Conservation (phyloP, 1,140 invertebrate species). For the Pachyrhynchus sulphureomaculatus region DNA sequence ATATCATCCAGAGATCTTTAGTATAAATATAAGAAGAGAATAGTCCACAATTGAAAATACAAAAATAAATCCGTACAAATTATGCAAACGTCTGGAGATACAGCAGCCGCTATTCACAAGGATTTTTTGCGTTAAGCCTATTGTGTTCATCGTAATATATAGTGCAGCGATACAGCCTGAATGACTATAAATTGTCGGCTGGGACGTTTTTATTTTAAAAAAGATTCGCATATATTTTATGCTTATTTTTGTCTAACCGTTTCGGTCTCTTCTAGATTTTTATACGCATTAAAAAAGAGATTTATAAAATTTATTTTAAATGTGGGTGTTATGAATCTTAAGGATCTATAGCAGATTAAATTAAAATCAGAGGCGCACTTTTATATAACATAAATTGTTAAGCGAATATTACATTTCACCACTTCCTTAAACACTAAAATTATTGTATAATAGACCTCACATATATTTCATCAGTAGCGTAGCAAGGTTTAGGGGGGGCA, state of each 20-base stretch:
- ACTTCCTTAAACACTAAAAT: too few species aligned
- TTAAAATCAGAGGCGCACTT: too few species aligned
- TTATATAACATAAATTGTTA: too few species aligned
- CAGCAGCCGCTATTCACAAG: slow-evolving; percentile 31
- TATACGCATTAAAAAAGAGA: background rate
- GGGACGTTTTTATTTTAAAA: slow-evolving; percentile 33
- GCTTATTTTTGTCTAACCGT: slow-evolving; percentile 32
- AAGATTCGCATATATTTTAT: slow-evolving; percentile 36
- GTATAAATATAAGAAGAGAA: background rate
- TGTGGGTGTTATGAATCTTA: slow-evolving; percentile 3
- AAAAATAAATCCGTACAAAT: slow-evolving; percentile 33
- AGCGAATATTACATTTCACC: too few species aligned
- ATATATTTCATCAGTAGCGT: too few species aligned
- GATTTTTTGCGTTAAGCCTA: slow-evolving; percentile 32
- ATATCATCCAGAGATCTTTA: background rate
- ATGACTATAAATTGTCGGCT: slow-evolving; percentile 32
- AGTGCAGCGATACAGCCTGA: slow-evolving; percentile 24
- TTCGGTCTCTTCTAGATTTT: slow-evolving; percentile 10
- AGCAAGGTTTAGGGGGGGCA: too few species aligned
- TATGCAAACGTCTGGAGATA: slow-evolving; percentile 33
- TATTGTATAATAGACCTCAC: too few species aligned
- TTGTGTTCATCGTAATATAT: slow-evolving; percentile 32
- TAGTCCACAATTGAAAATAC: slow-evolving; percentile 29
- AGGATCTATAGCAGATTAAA: too few species aligned
- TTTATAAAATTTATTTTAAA: background rate